phyloP scores from a whole-genome alignment of 2,888 invertebrate genomes.

The Mechanitis mazaeus region DNA sequence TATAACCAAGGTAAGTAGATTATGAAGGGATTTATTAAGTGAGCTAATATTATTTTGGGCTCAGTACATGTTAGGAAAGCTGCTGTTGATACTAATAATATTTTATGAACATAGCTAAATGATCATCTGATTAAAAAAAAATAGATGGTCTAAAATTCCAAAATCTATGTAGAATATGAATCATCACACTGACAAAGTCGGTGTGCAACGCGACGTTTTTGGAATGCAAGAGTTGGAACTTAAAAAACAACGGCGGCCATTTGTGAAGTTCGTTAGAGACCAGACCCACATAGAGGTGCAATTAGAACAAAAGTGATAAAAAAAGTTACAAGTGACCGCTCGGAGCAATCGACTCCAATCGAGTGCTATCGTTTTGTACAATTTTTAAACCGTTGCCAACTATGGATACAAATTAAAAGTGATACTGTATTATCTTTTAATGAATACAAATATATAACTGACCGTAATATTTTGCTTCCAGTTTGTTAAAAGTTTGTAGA shows the following conservation, averaged over 20 bases:
- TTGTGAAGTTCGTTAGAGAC: slow-evolving; percentile 43
- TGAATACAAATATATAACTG: no score
- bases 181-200: neutral
- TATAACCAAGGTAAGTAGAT: slow-evolving; percentile 14
- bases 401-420: slow-evolving; percentile 29
- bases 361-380: slow-evolving; percentile 32
- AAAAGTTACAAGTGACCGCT: slow-evolving; percentile 44
- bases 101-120: neutral
- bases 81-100: neutral
- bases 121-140: no score
- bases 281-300: slow-evolving; percentile 45
- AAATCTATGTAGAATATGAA: neutral
- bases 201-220: neutral
- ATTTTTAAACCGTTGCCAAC: slow-evolving; percentile 27
- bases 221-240: slow-evolving; percentile 17
- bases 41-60: slow-evolving; percentile 6
- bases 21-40: slow-evolving; percentile 20
- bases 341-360: slow-evolving; percentile 45
- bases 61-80: neutral
- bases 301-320: slow-evolving; percentile 50
- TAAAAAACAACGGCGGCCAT: slow-evolving; percentile 34
- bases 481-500: neutral
- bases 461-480: neutral
- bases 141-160: no score
- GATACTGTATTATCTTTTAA: slow-evolving; percentile 10